Percentiles rank a stretch among this genome's conserved stretches.
These are phyloP conservation scores for Subacronicta megacephala DNA, from an alignment of 2,888 invertebrate species.

Conservation along the genomic window DNA sequence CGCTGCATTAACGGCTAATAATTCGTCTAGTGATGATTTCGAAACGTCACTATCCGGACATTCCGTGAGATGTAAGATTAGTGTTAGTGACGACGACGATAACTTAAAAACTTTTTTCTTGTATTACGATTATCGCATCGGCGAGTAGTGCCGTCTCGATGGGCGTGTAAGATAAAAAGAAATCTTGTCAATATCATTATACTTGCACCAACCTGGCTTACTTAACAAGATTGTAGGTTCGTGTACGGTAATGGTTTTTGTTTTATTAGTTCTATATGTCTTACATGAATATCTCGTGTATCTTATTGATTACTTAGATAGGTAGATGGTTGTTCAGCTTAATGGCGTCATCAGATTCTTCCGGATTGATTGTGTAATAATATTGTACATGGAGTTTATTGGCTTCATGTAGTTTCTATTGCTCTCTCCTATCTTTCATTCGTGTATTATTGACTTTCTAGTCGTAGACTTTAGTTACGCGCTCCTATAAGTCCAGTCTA, in stretches of 20 bases:
- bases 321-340: slow-evolving; percentile 37
- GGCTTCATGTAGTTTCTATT: slow-evolving; percentile 19
- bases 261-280: slow-evolving; percentile 74
- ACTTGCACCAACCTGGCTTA: slow-evolving; percentile 74
- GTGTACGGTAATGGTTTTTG: slow-evolving; percentile 78
- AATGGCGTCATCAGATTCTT: slow-evolving; percentile 44
- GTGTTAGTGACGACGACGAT: slow-evolving; percentile 76
- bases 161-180: slow-evolving; percentile 76
- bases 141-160: slow-evolving; percentile 69
- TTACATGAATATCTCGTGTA: slow-evolving; percentile 69
- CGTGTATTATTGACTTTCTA: not conserved
- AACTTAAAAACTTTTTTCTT: slow-evolving; percentile 81
- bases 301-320: slow-evolving; percentile 64
- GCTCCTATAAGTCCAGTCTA: no score
- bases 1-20: slow-evolving; percentile 81
- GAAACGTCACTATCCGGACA: slow-evolving; percentile 76
- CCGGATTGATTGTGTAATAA: slow-evolving; percentile 39
- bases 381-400: slow-evolving; percentile 15
- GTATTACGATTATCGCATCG: slow-evolving; percentile 76
- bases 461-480: no score
- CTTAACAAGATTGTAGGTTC: slow-evolving; percentile 83
- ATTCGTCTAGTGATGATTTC: slow-evolving; percentile 81
- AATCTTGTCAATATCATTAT: slow-evolving; percentile 84
- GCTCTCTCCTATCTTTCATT: not conserved
- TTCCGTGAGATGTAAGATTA: slow-evolving; percentile 82